These are phyloP conservation scores for Pseudorectes ferrugineus DNA, from an alignment of 2,113 vertebrate species.

Conservation along the genomic window DNA sequence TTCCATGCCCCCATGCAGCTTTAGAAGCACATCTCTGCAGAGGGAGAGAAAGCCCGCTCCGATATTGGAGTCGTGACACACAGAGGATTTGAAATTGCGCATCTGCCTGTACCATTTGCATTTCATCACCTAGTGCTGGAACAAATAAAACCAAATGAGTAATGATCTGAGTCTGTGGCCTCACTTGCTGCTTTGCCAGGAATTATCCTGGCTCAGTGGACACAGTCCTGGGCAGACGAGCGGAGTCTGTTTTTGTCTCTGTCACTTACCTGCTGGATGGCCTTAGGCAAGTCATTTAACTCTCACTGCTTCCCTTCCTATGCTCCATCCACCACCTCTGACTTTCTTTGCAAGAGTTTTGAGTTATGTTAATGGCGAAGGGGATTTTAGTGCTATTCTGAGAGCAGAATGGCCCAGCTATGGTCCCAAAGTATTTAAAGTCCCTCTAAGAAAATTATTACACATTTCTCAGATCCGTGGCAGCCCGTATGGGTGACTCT, in stretches of 20 bases:
- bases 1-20: not conserved
- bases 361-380: not conserved
- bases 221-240: not conserved
- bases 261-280: conserved; percentile 2
- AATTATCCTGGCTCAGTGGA: conserved; percentile 27
- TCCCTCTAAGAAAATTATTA: not conserved
- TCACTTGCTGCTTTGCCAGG: not conserved
- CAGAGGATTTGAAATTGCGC: not conserved
- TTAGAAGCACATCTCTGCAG: not conserved
- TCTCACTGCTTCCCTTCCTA: not conserved
- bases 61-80: not conserved
- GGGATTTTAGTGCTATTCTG: not conserved
- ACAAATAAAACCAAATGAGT: conserved; percentile 43
- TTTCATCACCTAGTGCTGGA: conserved; percentile 45
- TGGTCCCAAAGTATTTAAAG: not conserved
- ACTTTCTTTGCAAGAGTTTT: not conserved
- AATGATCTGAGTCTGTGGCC: conserved; percentile 17
- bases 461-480: not conserved
- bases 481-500: too few relatives aligned
- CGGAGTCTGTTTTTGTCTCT: not conserved
- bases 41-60: not conserved
- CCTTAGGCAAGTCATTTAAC: conserved; percentile 1
- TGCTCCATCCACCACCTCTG: not conserved
- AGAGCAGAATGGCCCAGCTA: not conserved
- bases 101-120: conserved; percentile 51